Evolutionary conservation across 2,113 vertebrate genomes (phyloP).

Genomic region (Dermatemys mawii): DNA sequence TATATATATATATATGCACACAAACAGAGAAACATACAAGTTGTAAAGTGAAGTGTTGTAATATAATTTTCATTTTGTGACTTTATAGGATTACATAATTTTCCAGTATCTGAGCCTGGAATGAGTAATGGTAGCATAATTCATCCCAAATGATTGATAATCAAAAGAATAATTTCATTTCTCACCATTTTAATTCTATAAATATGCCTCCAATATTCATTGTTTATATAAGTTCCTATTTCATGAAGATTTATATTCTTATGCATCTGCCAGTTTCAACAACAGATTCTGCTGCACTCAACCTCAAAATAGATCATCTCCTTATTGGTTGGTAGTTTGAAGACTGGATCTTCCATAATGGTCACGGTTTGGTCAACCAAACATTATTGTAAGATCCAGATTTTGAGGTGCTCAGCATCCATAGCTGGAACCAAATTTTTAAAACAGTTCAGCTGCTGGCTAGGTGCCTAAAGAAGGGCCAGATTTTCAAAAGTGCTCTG

Average conservation of each 20-base stretch:
- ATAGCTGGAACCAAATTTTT: not conserved
- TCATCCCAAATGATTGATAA: conserved; percentile 3
- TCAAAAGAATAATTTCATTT: not conserved
- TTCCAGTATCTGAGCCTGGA: not conserved
- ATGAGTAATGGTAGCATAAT: not conserved
- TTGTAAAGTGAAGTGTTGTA: not conserved
- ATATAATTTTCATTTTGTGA: not conserved
- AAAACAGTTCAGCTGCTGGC: not conserved
- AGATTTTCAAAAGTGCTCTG: not conserved
- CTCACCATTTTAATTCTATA: not conserved
- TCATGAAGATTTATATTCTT: not conserved
- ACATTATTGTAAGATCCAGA: not conserved
- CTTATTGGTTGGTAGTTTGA: not conserved
- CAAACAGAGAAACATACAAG: not conserved
- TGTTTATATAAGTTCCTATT: not conserved
- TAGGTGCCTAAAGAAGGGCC: not conserved
- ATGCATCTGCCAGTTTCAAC: not conserved
- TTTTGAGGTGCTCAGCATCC: not conserved
- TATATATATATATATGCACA: not conserved
- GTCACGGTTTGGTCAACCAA: not conserved
- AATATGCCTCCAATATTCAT: not conserved
- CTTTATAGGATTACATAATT: not conserved
- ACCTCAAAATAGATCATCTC: not conserved
- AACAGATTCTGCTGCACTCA: not conserved
- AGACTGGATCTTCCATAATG: not conserved